These are phyloP conservation scores for Heterochromis multidens DNA, from an alignment of 2,113 vertebrate genomes.

Conservation along the genomic window DNA sequence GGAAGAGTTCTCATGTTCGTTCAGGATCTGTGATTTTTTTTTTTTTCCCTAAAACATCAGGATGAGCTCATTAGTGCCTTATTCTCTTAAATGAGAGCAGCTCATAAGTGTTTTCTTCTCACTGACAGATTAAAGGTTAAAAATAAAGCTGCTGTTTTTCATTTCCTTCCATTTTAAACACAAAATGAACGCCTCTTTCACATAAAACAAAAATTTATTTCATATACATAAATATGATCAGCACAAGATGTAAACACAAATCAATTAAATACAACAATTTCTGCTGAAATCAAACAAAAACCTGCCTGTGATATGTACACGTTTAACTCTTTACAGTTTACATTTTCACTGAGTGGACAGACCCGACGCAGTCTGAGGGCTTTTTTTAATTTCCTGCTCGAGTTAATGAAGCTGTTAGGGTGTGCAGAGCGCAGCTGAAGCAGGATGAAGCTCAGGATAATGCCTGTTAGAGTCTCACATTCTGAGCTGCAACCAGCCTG, in stretches of 20 bases:
- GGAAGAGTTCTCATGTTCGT: no score
- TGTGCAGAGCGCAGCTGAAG: neutral
- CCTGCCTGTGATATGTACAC: slow-evolving; percentile 43
- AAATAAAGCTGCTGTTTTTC: slow-evolving; percentile 12
- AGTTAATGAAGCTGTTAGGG: slow-evolving; percentile 3
- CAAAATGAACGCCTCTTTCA: neutral
- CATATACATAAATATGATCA: slow-evolving; percentile 50
- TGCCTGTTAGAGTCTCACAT: slow-evolving; percentile 23
- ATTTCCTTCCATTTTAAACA: neutral
- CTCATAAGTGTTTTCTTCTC: neutral
- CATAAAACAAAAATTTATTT: slow-evolving; percentile 43
- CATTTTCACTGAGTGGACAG: slow-evolving; percentile 1
- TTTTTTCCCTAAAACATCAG: no score
- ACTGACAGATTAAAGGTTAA: neutral
- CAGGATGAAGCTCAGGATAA: slow-evolving; percentile 39
- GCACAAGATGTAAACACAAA: slow-evolving; percentile 47
- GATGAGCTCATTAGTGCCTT: neutral
- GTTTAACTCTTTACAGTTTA: slow-evolving; percentile 33
- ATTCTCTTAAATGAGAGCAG: no score
- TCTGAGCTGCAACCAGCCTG: neutral
- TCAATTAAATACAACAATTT: slow-evolving; percentile 28
- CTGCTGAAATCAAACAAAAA: slow-evolving; percentile 14
- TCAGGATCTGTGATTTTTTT: neutral
- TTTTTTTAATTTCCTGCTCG: neutral
- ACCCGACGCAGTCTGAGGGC: neutral